Percentiles rank a stretch among this genome's conserved stretches.
Evolutionary conservation across 2,797 vertebrate genomes (phyloP).

Genomic region (Discoglossus pictus): DNA sequence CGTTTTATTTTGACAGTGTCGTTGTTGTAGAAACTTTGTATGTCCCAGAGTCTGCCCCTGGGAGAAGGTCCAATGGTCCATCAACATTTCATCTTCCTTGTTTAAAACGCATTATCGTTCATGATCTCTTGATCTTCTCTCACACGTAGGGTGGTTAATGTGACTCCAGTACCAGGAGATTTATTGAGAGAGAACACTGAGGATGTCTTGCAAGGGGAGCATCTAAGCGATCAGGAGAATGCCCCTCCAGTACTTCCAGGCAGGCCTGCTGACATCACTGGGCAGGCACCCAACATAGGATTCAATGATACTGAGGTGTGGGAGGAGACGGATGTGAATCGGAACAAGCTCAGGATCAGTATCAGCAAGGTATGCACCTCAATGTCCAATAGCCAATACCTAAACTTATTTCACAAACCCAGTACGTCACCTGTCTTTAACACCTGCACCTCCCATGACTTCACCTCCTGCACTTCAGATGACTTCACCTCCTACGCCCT

Average conservation of each 20-base stretch:
- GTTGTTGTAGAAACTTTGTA: too few species aligned
- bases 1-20: too few species aligned
- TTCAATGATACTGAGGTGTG: slow-evolving; percentile 85
- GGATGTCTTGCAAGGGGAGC: slow-evolving; percentile 93
- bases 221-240: slow-evolving; percentile 95
- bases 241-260: slow-evolving; percentile 80
- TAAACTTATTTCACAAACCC: too few species aligned
- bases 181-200: slow-evolving; percentile 93
- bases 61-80: too few species aligned
- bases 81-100: too few species aligned
- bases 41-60: too few species aligned
- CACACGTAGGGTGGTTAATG: slow-evolving; percentile 78
- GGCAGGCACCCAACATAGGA: slow-evolving; percentile 62
- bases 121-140: slow-evolving; percentile 10
- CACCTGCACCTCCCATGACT: too few species aligned
- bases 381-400: too few species aligned
- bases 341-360: slow-evolving; percentile 97
- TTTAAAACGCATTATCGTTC: too few species aligned
- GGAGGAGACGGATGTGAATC: slow-evolving; percentile 97
- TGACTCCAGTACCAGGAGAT: slow-evolving; percentile 87
- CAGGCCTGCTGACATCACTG: slow-evolving; percentile 65
- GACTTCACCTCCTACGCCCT: too few species aligned
- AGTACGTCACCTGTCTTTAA: too few species aligned
- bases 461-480: too few species aligned
- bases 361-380: slow-evolving; percentile 91